Percentiles rank a stretch among this genome's conserved stretches.
Conservation (phyloP, 2,888 invertebrate genomes). For the Seira musarum region DNA sequence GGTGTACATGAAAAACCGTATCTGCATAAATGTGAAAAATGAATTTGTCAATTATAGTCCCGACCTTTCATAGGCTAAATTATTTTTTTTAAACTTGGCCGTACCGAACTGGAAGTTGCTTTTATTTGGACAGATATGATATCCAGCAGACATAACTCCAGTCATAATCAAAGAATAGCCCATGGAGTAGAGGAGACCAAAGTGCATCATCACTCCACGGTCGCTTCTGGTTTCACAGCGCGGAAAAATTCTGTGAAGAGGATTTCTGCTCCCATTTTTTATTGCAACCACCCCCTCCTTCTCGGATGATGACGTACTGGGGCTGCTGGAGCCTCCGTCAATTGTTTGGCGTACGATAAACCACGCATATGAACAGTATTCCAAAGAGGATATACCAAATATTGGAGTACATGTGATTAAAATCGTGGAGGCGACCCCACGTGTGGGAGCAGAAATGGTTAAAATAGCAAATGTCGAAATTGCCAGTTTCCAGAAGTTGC, state of each 20-base stretch:
- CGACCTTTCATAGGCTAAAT: neutral
- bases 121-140: conserved; percentile 50
- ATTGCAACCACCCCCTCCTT: neutral
- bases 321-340: conserved; percentile 75
- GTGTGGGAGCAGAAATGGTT: conserved; percentile 91
- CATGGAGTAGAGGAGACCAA: conserved; percentile 57
- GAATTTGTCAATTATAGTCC: neutral
- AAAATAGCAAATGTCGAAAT: conserved; percentile 92
- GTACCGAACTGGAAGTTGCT: conserved; percentile 48
- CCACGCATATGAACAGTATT: conserved; percentile 82
- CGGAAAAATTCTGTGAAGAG: neutral
- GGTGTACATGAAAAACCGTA: conserved; percentile 77
- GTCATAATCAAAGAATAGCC: conserved; percentile 60
- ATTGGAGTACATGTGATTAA: conserved; percentile 91
- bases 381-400: conserved; percentile 86
- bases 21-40: conserved; percentile 71
- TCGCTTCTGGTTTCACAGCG: neutral
- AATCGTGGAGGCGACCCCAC: conserved; percentile 83
- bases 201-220: conserved; percentile 50
- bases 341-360: no score
- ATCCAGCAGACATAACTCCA: conserved; percentile 57
- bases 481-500: conserved; percentile 84
- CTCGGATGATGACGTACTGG: neutral
- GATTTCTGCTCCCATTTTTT: neutral
- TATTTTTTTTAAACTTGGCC: neutral